Conservation (phyloP, 2,113 vertebrate genomes). For the Ahaetulla prasina region DNA sequence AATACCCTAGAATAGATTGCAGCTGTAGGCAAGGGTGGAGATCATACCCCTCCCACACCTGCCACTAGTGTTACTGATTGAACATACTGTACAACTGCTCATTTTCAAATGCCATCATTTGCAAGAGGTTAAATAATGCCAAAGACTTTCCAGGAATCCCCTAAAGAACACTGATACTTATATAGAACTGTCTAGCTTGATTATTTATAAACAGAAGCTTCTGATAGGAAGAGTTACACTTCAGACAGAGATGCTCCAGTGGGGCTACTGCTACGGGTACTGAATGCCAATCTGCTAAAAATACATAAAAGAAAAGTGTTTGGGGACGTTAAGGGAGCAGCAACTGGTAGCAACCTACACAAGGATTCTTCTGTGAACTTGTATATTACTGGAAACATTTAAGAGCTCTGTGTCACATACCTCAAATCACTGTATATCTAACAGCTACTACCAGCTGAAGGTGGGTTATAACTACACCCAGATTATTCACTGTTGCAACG, state of each 20-base stretch:
- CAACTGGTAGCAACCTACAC: not conserved
- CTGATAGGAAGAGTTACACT: not conserved
- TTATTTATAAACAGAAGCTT: not conserved
- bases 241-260: not conserved
- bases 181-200: not conserved
- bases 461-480: constrained; percentile 48
- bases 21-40: not conserved
- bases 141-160: not conserved
- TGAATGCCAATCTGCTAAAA: not conserved
- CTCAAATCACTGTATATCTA: constrained; percentile 19
- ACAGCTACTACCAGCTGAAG: constrained; percentile 47
- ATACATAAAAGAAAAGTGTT: not conserved
- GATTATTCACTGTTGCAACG: constrained; percentile 52
- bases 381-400: constrained; percentile 10
- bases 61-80: not conserved
- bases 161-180: not conserved
- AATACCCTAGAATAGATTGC: not conserved
- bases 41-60: not conserved
- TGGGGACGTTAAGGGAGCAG: not conserved
- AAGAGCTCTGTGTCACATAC: constrained; percentile 29
- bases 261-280: not conserved
- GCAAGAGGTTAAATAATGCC: not conserved
- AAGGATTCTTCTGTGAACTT: not conserved
- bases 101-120: not conserved
- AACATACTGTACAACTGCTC: not conserved